phyloP scores from a whole-genome alignment of 2,888 invertebrate genomes.

The Rhagophthalmus giganteus region DNA sequence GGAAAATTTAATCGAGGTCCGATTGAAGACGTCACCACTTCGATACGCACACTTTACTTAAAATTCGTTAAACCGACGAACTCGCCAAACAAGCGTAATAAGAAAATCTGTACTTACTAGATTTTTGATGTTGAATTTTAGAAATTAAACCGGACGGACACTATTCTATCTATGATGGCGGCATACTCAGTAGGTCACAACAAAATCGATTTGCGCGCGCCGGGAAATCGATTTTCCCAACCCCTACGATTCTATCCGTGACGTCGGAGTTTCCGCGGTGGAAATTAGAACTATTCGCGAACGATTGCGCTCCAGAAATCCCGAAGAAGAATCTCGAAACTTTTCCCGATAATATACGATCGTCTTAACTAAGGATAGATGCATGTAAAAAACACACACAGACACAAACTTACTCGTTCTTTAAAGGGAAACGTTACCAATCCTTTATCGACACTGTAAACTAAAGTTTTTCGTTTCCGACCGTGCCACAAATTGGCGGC shows the following conservation, averaged over 20 bases:
- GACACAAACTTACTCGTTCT: slow-evolving; percentile 44
- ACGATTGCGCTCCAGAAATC: slow-evolving; percentile 1
- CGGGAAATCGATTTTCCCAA: slow-evolving; percentile 46
- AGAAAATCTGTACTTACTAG: slow-evolving; percentile 33
- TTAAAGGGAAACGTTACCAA: slow-evolving; percentile 43
- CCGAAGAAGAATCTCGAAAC: too few relatives aligned
- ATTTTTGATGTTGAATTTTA: slow-evolving; percentile 28
- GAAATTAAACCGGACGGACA: slow-evolving; percentile 46
- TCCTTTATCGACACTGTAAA: slow-evolving; percentile 43
- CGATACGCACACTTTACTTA: background rate
- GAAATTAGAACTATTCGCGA: slow-evolving; percentile 22
- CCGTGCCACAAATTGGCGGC: slow-evolving; percentile 43
- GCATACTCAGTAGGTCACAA: slow-evolving; percentile 52
- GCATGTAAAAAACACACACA: too few relatives aligned
- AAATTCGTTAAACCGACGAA: background rate
- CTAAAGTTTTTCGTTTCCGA: slow-evolving; percentile 42
- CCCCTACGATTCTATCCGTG: slow-evolving; percentile 21
- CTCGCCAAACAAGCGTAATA: too few relatives aligned
- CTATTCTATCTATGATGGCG: slow-evolving; percentile 52
- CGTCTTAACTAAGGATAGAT: too few relatives aligned
- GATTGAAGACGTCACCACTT: background rate
- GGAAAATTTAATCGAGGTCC: slow-evolving; percentile 9
- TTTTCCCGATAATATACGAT: too few relatives aligned
- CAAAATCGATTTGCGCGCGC: slow-evolving; percentile 49
- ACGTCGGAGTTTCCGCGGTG: slow-evolving; percentile 32